Evolutionary conservation across 2,888 invertebrate species (phyloP).

Genomic region (Pristionchus fissidentatus): DNA sequence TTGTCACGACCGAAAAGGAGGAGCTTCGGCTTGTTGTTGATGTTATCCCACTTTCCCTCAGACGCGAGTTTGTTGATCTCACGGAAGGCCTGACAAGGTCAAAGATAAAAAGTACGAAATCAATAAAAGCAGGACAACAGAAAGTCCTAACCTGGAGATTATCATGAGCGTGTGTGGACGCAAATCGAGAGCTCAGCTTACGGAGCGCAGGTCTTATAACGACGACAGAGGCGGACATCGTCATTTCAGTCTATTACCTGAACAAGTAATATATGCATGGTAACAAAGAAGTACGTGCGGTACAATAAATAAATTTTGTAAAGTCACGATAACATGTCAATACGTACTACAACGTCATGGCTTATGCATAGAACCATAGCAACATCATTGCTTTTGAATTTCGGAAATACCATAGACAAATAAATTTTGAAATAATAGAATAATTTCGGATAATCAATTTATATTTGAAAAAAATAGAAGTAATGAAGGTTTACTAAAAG

Average conservation of each 20-base stretch:
- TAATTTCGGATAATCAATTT: no score
- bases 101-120: not conserved
- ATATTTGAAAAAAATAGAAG: no score
- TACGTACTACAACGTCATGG: no score
- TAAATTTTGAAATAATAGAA: no score
- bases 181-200: slow-evolving; percentile 13
- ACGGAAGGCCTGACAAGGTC: slow-evolving; percentile 44
- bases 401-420: no score
- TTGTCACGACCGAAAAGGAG: slow-evolving; percentile 62
- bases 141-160: slow-evolving; percentile 38
- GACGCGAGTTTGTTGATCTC: slow-evolving; percentile 68
- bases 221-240: not conserved
- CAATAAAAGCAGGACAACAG: not conserved
- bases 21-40: slow-evolving; percentile 68
- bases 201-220: slow-evolving; percentile 28
- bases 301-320: no score
- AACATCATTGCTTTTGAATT: no score
- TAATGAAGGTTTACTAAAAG: no score
- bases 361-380: no score
- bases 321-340: no score
- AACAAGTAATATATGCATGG: no score
- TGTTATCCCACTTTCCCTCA: slow-evolving; percentile 71
- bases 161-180: slow-evolving; percentile 20
- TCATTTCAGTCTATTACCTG: slow-evolving; percentile 27
- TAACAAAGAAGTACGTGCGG: no score